Evolutionary conservation across 1,140 invertebrate genomes (phyloP).

Genomic region (Orius insidiosus): DNA sequence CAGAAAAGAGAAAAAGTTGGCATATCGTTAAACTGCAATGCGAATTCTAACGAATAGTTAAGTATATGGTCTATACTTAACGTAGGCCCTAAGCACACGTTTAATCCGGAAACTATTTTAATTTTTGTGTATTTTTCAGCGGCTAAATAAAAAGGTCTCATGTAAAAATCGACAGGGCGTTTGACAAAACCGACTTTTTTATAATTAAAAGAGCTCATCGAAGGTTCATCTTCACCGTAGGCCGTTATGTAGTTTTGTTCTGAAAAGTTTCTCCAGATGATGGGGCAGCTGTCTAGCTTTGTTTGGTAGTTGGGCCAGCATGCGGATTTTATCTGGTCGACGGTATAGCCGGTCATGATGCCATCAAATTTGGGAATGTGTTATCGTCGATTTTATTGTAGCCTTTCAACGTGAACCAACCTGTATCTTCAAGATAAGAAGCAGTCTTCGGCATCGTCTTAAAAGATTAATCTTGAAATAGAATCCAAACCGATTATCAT

Average conservation of each 20-base stretch:
- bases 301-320: constrained; percentile 31
- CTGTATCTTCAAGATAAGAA: constrained; percentile 38
- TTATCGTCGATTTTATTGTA: constrained; percentile 59
- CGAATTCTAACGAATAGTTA: constrained; percentile 32
- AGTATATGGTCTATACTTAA: constrained; percentile 20
- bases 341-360: constrained; percentile 48
- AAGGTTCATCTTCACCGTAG: constrained; percentile 57
- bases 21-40: constrained; percentile 30
- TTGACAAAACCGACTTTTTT: constrained; percentile 55
- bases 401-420: constrained; percentile 35
- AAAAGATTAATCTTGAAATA: constrained; percentile 60
- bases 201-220: constrained; percentile 67
- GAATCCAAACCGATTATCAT: constrained; percentile 74
- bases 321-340: constrained; percentile 26
- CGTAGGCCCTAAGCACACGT: constrained; percentile 20
- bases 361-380: constrained; percentile 68
- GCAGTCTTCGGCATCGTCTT: constrained; percentile 58
- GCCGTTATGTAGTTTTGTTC: constrained; percentile 55
- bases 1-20: constrained; percentile 65
- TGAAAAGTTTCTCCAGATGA: constrained; percentile 62
- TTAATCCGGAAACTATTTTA: constrained; percentile 17
- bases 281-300: constrained; percentile 43
- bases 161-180: constrained; percentile 67
- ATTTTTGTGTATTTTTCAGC: constrained; percentile 26
- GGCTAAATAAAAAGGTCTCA: constrained; percentile 51